phyloP scores from a whole-genome alignment of 2,113 vertebrate genomes.

The Crotalus tigris region DNA sequence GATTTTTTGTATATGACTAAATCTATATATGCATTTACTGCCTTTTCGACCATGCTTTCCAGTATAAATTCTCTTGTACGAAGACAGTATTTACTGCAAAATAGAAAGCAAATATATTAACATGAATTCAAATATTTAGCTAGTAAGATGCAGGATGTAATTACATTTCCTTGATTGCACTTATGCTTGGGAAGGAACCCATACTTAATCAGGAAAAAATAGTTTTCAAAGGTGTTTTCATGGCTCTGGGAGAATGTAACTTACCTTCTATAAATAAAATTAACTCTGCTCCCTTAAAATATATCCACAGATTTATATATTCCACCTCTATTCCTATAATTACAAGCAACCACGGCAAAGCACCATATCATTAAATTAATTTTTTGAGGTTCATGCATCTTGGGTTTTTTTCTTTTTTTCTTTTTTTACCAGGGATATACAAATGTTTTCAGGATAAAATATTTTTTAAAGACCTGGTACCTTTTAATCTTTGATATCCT shows the following conservation, averaged over 20 bases:
- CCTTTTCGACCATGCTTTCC: constrained; percentile 28
- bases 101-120: constrained; percentile 60
- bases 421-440: constrained; percentile 32
- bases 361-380: constrained; percentile 60
- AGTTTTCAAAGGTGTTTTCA: constrained; percentile 67
- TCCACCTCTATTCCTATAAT: constrained; percentile 70
- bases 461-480: constrained; percentile 43
- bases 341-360: constrained; percentile 57
- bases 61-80: constrained; percentile 49
- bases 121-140: constrained; percentile 65
- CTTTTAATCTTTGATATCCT: constrained; percentile 45
- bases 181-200: constrained; percentile 59
- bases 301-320: constrained; percentile 61
- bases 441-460: constrained; percentile 42
- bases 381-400: constrained; percentile 30
- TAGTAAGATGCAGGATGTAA: constrained; percentile 61
- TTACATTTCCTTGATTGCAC: constrained; percentile 53
- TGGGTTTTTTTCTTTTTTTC: not conserved
- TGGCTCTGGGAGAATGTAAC: constrained; percentile 48
- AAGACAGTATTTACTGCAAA: constrained; percentile 47
- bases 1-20: constrained; percentile 7
- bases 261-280: constrained; percentile 69
- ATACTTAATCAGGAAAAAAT: constrained; percentile 47
- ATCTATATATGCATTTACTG: not conserved
- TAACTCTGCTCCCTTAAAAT: constrained; percentile 54